Conservation (phyloP, 2,113 vertebrate species). For the Ellobius talpinus region DNA sequence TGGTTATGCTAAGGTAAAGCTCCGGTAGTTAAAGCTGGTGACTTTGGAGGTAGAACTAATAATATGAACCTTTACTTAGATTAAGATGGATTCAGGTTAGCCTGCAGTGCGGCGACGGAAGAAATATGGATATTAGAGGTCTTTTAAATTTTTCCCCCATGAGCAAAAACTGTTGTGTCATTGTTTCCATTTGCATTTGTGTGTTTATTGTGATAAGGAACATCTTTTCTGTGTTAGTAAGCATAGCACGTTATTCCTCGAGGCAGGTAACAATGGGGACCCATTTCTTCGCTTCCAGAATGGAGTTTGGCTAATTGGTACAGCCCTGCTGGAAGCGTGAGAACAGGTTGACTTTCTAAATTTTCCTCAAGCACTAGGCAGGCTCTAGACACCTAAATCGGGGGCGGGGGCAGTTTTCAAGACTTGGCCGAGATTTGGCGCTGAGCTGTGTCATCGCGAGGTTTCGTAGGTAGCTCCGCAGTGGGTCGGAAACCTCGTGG, state of each 20-base stretch:
- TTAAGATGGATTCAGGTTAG: constrained; percentile 78
- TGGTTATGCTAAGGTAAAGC: constrained; percentile 63
- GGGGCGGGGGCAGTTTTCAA: constrained; percentile 82
- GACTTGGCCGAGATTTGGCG: constrained; percentile 83
- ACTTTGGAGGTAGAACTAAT: constrained; percentile 61
- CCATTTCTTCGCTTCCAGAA: constrained; percentile 55
- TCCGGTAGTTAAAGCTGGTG: constrained; percentile 69
- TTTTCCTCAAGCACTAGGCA: constrained; percentile 69
- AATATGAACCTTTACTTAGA: constrained; percentile 63
- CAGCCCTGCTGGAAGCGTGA: constrained; percentile 69
- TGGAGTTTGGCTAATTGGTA: constrained; percentile 73
- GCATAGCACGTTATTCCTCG: constrained; percentile 60
- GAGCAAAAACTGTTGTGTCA: constrained; percentile 78
- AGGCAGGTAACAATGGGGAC: constrained; percentile 74
- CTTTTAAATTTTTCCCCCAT: constrained; percentile 28
- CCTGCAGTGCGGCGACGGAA: constrained; percentile 77
- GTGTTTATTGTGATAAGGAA: constrained; percentile 73
- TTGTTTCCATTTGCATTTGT: constrained; percentile 79
- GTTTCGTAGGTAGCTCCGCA: constrained; percentile 75
- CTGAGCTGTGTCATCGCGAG: constrained; percentile 81
- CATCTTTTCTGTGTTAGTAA: constrained; percentile 66
- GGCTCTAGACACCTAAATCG: constrained; percentile 79
- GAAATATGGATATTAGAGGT: constrained; percentile 56
- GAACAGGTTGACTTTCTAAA: constrained; percentile 80
- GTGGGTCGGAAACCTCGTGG: constrained; percentile 75